Evolutionary conservation across 2,113 vertebrate genomes (phyloP), one percentile per base, ranked within the genome.

Genomic region (Pelecanus crispus): DNA sequence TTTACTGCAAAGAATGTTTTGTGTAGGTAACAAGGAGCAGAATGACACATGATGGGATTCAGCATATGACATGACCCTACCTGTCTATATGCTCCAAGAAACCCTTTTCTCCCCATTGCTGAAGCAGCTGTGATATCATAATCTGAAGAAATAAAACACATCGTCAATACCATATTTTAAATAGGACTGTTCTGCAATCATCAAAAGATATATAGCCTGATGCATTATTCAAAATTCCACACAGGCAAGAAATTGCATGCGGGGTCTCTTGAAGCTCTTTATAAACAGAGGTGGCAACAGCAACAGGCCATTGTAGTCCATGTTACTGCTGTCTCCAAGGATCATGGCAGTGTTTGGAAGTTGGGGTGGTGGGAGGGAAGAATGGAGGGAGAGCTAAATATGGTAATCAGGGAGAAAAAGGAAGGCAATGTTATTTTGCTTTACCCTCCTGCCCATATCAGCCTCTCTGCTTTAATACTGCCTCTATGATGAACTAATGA

Each of bases 71-170:
- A 52, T 75, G 58, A 82, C 13, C 79, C 49, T 98, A 99, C 99
- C 98, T 97, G 29, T 99, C 98, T 70, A 98, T 70, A 18, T 99
- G 99, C 55, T 98, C 98, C 95, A 99, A 96, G 96, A 99, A 99
- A 49, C 99, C 99, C 3, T 98, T 98, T 92, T 98, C 97, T 87
- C 99, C 99, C 99, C 99, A 99, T 12, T 97, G 97, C 50, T 99
- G 97, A 85, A 99, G 97, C 88, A 99, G 97, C 94, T 99, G 98
- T 66, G 97, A 98, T 93, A 99, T 90, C 98, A 99, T 97, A 58
- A 99, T 93, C 99, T 99, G 94, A 59, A 95, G 82, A 89, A 94
- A 97, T 26, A 94, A 96, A 94, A 88, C 6, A 80, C 56, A 61
- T 32, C 4, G 58, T 90, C 62, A 91, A 24, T n/a, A 86, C 38